phyloP scores from a whole-genome alignment of 2,113 vertebrate genomes.

The Helogale parvula region DNA sequence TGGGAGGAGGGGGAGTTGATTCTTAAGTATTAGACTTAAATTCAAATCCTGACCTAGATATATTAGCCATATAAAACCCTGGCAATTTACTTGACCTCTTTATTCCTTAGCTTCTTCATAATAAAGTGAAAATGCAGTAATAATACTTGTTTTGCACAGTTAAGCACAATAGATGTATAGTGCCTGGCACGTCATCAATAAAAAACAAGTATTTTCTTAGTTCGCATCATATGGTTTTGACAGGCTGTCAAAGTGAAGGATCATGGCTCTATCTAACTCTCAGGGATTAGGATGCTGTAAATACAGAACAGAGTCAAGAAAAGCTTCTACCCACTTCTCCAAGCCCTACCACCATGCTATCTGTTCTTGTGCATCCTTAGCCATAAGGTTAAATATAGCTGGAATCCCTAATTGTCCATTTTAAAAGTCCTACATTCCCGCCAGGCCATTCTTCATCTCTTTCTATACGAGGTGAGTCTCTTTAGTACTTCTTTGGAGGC shows the following conservation, averaged over 20 bases:
- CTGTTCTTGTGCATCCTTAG: background rate
- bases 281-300: background rate
- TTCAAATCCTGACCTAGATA: background rate
- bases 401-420: background rate
- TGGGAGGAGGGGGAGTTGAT: background rate
- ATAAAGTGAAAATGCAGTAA: background rate
- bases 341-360: background rate
- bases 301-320: background rate
- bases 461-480: background rate
- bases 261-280: background rate
- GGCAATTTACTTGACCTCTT: background rate
- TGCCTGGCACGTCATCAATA: background rate
- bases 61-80: background rate
- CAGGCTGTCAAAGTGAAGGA: background rate
- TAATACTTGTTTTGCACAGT: background rate
- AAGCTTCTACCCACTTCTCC: background rate
- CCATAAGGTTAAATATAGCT: slow-evolving; percentile 8
- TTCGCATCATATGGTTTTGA: background rate
- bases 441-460: background rate
- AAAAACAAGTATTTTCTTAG: background rate
- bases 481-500: background rate
- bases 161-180: background rate
- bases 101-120: background rate
- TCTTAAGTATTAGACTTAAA: background rate
- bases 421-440: background rate